These are phyloP conservation scores for Scaptomyza parva DNA, from an alignment of 2,888 invertebrate species.

Conservation along the genomic window DNA sequence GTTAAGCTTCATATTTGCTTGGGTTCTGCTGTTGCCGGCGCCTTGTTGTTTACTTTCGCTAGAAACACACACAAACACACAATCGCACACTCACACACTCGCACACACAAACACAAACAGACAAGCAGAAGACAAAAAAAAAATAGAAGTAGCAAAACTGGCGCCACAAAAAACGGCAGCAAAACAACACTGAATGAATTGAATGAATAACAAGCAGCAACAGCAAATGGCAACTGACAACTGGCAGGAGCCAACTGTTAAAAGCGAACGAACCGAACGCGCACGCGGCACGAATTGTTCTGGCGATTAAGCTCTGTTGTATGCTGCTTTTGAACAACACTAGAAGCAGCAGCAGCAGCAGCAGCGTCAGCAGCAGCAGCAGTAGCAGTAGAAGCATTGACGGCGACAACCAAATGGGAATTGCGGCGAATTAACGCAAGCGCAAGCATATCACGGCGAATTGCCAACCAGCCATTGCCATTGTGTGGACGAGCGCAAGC, in stretches of 20 bases:
- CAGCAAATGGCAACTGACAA: slow-evolving; percentile 2
- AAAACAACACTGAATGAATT: slow-evolving; percentile 6
- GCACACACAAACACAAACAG: neutral
- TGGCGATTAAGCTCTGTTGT: slow-evolving; percentile 50
- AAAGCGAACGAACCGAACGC: slow-evolving; percentile 75
- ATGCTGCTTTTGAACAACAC: slow-evolving; percentile 61
- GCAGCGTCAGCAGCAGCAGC: slow-evolving; percentile 6
- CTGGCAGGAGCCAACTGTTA: slow-evolving; percentile 10
- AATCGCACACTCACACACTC: neutral
- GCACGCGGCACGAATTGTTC: slow-evolving; percentile 76
- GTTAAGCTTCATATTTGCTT: slow-evolving; percentile 20
- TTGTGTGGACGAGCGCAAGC: slow-evolving; percentile 27
- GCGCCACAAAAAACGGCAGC: slow-evolving; percentile 34
- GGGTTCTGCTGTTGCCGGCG: slow-evolving; percentile 54
- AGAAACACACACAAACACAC: slow-evolving; percentile 16
- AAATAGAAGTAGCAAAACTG: slow-evolving; percentile 15
- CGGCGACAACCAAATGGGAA: slow-evolving; percentile 26
- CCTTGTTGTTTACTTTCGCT: slow-evolving; percentile 69
- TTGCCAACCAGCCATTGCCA: slow-evolving; percentile 11
- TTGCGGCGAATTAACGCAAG: slow-evolving; percentile 53
- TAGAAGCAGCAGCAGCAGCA: slow-evolving; percentile 11
- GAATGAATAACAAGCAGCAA: slow-evolving; percentile 19
- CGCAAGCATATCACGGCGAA: slow-evolving; percentile 73
- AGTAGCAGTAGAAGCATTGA: neutral
- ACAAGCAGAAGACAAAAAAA: too few relatives aligned